These are phyloP conservation scores for Bibio marci DNA, from an alignment of 2,888 invertebrate genomes.

Conservation along the genomic window DNA sequence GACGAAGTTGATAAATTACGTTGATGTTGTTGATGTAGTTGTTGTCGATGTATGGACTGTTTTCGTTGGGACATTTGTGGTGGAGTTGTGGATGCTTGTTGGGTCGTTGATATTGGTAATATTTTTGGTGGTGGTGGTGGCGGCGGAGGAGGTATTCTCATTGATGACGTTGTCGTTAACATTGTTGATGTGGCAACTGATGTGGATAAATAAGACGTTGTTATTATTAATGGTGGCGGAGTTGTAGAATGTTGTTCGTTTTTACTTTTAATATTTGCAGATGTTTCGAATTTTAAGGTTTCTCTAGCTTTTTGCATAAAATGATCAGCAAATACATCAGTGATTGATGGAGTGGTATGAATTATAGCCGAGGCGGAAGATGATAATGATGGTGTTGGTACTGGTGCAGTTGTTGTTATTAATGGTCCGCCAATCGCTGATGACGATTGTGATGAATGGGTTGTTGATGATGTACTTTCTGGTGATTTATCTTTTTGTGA, in stretches of 20 bases:
- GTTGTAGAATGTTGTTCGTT: slow-evolving; percentile 13
- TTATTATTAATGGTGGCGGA: too few relatives aligned
- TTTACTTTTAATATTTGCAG: slow-evolving; percentile 18
- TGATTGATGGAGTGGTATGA: slow-evolving; percentile 31
- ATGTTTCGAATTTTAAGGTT: slow-evolving; percentile 21
- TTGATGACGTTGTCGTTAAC: too few relatives aligned
- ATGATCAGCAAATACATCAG: slow-evolving; percentile 46
- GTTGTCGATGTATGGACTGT: too few relatives aligned
- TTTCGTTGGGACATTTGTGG: slow-evolving; percentile 15
- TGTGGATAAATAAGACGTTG: too few relatives aligned
- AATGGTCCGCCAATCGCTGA: neutral
- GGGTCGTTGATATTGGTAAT: slow-evolving; percentile 2
- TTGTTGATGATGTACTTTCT: slow-evolving; percentile 18
- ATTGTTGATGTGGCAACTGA: too few relatives aligned
- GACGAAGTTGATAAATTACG: slow-evolving; percentile 23
- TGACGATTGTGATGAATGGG: slow-evolving; percentile 32
- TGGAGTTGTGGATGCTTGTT: slow-evolving; percentile 8
- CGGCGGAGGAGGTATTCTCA: too few relatives aligned
- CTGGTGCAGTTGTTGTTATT: neutral
- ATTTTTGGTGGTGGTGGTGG: slow-evolving; percentile 6
- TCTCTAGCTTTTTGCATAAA: slow-evolving; percentile 31
- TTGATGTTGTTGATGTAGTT: too few relatives aligned
- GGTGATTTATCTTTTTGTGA: slow-evolving; percentile 25
- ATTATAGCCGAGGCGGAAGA: too few relatives aligned
- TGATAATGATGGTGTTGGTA: slow-evolving; percentile 19